Base-by-base conservation (phyloP, 2,888 invertebrate genomes). In the Maniola hyperantus region DNA sequence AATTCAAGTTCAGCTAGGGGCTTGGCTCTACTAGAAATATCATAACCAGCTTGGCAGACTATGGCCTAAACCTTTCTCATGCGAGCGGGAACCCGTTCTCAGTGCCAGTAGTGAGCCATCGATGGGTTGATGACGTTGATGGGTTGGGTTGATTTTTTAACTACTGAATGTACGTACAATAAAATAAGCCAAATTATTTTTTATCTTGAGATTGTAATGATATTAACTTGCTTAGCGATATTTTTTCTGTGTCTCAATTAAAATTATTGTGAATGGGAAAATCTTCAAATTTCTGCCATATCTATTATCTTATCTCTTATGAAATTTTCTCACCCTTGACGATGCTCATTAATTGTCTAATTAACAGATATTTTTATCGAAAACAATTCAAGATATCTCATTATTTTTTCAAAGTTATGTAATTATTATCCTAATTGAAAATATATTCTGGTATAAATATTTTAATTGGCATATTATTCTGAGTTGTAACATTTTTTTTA, bases 341-440 rank as follows among this genome's bases (percentile, higher is more conserved):
- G 55, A 42, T 55, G 39, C 18, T 55, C 57, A 26, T 57, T n/a
- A n/a, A n/a, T 57, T 57, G 57, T 42, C 57, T 57, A 57, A 57
- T 57, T 57, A 57, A 26, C 42, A 57, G 42, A 57, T 13, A 57
- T 57, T 57, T 57, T 57, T 57, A 57, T 42, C 57, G 6, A 20
- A 42, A 57, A 57, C 39, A 39, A 57, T 57, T 20, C 57, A 7
- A 57, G 42, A 42, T 20, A 57, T 57, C 39, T 57, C 11, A 42
- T 57, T 42, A 26, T 57, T 42, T 42, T 57, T 42, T 39, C 20
- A 18, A 20, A 57, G 42, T 6, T 57, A 57, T 42, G 20, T 57
- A 20, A 20, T 57, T 20, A 36, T 36, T 13, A 15, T 34, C 54
- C 10, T 57, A 57, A 39, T 57, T 57, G 57, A 42, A 57, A 57